Conservation (phyloP, 2,113 vertebrate species). For the Hippocampus zosterae region DNA sequence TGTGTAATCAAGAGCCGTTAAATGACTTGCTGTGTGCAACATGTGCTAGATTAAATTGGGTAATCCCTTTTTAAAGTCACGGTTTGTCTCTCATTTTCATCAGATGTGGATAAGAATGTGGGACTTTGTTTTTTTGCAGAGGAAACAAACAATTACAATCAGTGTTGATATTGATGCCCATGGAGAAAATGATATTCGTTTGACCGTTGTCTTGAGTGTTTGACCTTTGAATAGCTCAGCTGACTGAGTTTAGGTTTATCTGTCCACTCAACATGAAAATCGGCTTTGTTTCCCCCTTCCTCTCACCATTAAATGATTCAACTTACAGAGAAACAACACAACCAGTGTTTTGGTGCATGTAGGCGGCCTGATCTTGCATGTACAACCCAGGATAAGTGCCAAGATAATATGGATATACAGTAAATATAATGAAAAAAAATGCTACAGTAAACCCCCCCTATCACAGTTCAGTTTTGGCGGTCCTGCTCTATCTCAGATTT, state of each 20-base stretch:
- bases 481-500: too few species aligned
- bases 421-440: neutral
- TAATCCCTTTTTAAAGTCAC: neutral
- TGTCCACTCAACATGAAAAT: neutral
- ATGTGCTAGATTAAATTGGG: neutral
- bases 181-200: neutral
- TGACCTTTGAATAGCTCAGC: slow-evolving; percentile 8
- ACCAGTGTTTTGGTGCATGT: neutral
- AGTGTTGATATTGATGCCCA: neutral
- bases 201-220: neutral
- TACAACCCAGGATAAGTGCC: neutral
- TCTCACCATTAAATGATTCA: neutral
- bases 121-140: neutral
- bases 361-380: neutral
- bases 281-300: neutral
- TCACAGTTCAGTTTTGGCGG: too few species aligned
- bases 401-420: neutral
- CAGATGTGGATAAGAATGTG: neutral
- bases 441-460: too few species aligned
- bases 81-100: neutral
- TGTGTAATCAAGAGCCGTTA: neutral
- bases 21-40: neutral
- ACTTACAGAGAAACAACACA: slow-evolving; percentile 21
- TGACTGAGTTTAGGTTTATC: neutral
- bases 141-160: neutral